Base-by-base conservation (phyloP, 2,797 vertebrate species). In the Phrynocephalus guinanensis region DNA sequence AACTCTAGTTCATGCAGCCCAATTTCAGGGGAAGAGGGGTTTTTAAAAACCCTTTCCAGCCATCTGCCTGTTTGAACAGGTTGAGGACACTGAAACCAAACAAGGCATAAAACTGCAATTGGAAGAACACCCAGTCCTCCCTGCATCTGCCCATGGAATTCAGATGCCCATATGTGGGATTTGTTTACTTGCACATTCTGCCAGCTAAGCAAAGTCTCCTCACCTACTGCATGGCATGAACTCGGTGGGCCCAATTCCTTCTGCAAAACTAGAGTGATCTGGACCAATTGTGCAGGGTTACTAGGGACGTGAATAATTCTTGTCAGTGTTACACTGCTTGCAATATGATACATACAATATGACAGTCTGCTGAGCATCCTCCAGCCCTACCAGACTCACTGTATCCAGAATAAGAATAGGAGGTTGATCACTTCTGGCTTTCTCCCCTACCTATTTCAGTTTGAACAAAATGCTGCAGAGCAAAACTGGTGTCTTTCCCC, bases 71-170 rank as follows among this genome's bases (percentile, higher is more conserved):
- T 0, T 0, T 28, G 52, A 94, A 80, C 50, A 88, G 82, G 67
- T 0, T 83, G 75, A 91, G 38, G 76, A 77, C 86, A 72, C 76
- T 88, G 80, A 90, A 90, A 92, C 52, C 56, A 90, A 91, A 83
- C 28, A 88, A 88, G 50, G 48, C 72, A 83, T 63, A 0, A 16
- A 89, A 83, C 56, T 82, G 4, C 77, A 87, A 63, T 73, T 91
- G 76, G 82, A 63, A 83, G 83, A 86, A 16, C 22, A 67, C 78
- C 88, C 3, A 78, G 86, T 90, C 84, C 87, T 78, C 33, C 2
- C 70, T 70, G 52, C 2, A 67, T 48, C 30, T 84, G 73, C 90
- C 38, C 81, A 76, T 11, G 87, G 85, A 78, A 26, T 5, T 52
- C 79, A 82, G 79, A n/a, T 1, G 2, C 82, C 82, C 1, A 0